These are phyloP conservation scores for Pavo muticus DNA, from an alignment of 2,113 vertebrate genomes.

Conservation along the genomic window DNA sequence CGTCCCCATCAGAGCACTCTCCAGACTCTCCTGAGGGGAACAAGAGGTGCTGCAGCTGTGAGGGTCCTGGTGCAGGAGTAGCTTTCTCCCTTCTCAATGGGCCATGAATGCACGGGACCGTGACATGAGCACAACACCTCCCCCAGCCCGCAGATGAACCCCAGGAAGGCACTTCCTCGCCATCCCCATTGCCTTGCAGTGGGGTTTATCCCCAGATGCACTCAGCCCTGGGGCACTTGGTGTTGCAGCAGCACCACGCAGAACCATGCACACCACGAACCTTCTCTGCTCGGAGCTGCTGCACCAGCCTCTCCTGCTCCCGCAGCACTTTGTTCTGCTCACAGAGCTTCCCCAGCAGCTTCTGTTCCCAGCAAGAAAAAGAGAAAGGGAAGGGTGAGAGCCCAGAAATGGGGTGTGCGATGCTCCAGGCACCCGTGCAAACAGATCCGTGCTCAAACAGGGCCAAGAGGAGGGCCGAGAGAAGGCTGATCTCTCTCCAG, in stretches of 20 bases:
- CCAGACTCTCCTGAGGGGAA: conserved; percentile 86
- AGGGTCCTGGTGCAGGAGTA: neutral
- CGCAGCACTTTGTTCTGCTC: conserved; percentile 91
- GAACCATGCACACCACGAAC: conserved; percentile 60
- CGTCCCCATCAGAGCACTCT: conserved; percentile 92
- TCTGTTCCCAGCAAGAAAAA: conserved; percentile 73
- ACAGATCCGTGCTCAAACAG: accelerated
- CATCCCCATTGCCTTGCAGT: accelerated
- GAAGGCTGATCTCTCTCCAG: neutral
- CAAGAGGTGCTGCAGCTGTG: neutral
- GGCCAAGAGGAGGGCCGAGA: too few relatives aligned
- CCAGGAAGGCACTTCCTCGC: neutral
- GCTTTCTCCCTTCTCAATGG: neutral
- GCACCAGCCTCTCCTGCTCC: conserved; percentile 91
- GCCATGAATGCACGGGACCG: accelerated
- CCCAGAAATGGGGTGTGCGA: neutral
- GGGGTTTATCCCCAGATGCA: accelerated
- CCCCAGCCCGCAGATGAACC: neutral
- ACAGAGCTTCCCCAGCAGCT: conserved; percentile 92
- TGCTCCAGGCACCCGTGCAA: neutral
- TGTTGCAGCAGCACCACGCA: neutral
- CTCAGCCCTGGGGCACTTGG: neutral
- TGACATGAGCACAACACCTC: accelerated
- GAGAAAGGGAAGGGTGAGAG: neutral
- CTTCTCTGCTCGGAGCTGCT: conserved; percentile 93